Base-by-base conservation (phyloP, 2,113 vertebrate genomes). In the Cairina moschata region DNA sequence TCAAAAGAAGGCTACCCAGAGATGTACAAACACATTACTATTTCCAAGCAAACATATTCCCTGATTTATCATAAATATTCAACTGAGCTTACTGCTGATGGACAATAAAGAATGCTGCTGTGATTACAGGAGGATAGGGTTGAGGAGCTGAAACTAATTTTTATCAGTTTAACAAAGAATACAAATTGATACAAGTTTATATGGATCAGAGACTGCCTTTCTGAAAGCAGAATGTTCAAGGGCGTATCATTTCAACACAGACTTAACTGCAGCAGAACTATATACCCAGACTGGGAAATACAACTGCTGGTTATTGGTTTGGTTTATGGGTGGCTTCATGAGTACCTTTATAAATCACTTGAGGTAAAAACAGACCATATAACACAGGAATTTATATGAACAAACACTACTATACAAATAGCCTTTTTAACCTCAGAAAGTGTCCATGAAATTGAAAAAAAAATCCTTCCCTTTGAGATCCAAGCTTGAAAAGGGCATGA, bases 401-500 rank as follows among this genome's bases (percentile, higher is more conserved):
- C 9, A 77, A 59, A 62, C 72, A 78, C 56, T 84, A 48, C 25
- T 81, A 48, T 79, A 74, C 40, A 83, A 46, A 91, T 63, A 59
- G 60, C 21, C 22, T 23, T 83, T 92, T 91, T 44, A 75, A 28
- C 44, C 66, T 93, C 62, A 34, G 34, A 74, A 95, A 72, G 8
- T 62, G 23, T 56, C 81, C 54, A 28, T 56, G 15, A 78, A 89
- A 82, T 42, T 58, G 44, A 71, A 74, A 75, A 48, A 72, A 71
- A 71, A 79, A 3, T 2, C 25, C 48, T 93, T 93, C 48, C 22
- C 1, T 82, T 81, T 95, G 32, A 88, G 81, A 93, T 91, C 36
- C 83, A 84, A 59, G 65, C 79, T 93, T 91, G 79, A 95, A 92
- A 95, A 94, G 91, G 66, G 12, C 71, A 92, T 85, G 54, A 93